Percentiles rank a stretch among this genome's conserved stretches.
phyloP scores from a whole-genome alignment of 2,797 vertebrate species.

The Dromococcyx pavoninus region DNA sequence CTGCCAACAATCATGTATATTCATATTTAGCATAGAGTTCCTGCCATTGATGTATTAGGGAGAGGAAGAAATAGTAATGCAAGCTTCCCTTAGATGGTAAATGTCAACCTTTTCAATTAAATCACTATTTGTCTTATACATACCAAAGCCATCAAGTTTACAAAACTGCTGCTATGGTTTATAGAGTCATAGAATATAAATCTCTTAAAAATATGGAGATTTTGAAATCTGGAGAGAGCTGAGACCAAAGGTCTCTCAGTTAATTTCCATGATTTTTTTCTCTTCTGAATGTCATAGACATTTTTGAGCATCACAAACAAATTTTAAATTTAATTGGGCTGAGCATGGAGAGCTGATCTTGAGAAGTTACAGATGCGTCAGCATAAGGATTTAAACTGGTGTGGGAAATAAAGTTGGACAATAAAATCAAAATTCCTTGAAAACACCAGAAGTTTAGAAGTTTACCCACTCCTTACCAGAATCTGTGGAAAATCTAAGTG shows the following conservation, averaged over 20 bases:
- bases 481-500: not conserved
- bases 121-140: not conserved
- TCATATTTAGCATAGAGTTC: not conserved
- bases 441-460: not conserved
- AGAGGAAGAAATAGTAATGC: not conserved
- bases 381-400: not conserved
- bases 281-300: not conserved
- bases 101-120: not conserved
- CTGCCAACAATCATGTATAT: not conserved
- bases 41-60: not conserved
- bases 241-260: not conserved
- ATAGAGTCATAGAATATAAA: not conserved
- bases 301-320: not conserved
- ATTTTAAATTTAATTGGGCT: not conserved
- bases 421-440: not conserved
- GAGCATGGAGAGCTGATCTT: not conserved
- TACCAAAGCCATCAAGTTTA: not conserved
- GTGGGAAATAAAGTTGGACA: not conserved
- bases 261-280: not conserved
- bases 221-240: not conserved
- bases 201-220: not conserved
- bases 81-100: not conserved
- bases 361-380: not conserved
- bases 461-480: not conserved
- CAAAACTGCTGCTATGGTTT: not conserved